phyloP scores from a whole-genome alignment of 2,888 invertebrate species.

The Pycnomerus fuliginosus region DNA sequence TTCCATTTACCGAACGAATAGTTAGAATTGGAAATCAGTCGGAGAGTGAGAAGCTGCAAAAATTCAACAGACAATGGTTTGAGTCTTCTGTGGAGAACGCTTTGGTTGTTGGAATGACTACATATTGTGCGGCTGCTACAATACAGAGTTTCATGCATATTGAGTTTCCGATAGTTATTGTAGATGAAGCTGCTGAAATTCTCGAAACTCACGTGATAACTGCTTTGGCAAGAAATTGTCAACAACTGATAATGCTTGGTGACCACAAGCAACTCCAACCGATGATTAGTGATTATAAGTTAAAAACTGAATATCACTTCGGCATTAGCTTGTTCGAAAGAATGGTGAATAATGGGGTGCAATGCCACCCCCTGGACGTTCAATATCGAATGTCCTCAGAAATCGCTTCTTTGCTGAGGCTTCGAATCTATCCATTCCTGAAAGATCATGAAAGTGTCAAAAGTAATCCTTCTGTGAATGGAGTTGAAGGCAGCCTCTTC shows the following conservation, averaged over 20 bases:
- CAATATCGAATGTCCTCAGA: conserved; percentile 72
- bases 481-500: background rate
- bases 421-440: background rate
- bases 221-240: conserved; percentile 68
- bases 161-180: conserved; percentile 67
- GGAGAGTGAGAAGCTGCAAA: conserved; percentile 58
- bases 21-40: conserved; percentile 71
- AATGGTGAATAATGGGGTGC: conserved; percentile 61
- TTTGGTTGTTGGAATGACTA: conserved; percentile 72
- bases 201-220: conserved; percentile 80
- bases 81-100: conserved; percentile 59
- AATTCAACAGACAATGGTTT: conserved; percentile 56
- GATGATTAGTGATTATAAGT: conserved; percentile 11
- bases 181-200: conserved; percentile 89
- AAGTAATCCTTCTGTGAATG: background rate
- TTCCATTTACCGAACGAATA: conserved; percentile 59
- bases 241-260: conserved; percentile 84
- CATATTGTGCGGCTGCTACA: conserved; percentile 70
- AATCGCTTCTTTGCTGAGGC: background rate
- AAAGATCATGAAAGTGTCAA: background rate
- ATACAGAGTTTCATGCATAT: conserved; percentile 62
- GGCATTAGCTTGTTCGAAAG: conserved; percentile 39
- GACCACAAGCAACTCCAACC: conserved; percentile 41
- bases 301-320: conserved; percentile 11
- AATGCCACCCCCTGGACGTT: conserved; percentile 49